phyloP scores from a whole-genome alignment of 2,113 vertebrate species.

The Hypanus sabinus region DNA sequence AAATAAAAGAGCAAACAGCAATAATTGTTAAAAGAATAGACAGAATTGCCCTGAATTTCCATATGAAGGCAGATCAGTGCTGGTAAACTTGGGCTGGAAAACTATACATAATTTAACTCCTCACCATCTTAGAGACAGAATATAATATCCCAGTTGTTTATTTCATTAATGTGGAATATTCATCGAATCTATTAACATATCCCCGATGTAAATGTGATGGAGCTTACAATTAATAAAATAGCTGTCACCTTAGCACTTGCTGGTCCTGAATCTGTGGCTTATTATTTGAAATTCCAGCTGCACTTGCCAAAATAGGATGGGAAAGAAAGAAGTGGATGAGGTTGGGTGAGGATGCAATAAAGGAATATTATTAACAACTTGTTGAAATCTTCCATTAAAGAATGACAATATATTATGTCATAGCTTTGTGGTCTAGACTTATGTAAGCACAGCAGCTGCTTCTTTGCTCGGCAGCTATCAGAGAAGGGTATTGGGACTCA shows the following conservation, averaged over 20 bases:
- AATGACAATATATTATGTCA: background rate
- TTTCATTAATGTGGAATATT: slow-evolving; percentile 9
- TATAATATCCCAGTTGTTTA: background rate
- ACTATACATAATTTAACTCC: background rate
- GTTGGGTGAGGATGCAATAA: background rate
- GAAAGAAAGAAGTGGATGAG: background rate
- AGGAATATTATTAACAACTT: background rate
- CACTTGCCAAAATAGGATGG: background rate
- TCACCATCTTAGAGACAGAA: background rate
- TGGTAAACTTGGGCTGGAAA: background rate
- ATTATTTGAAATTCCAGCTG: background rate
- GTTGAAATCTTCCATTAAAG: background rate
- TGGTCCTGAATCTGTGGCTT: background rate
- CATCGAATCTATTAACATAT: background rate
- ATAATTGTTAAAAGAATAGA: background rate
- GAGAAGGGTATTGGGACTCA: too few relatives aligned
- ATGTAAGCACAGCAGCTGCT: too few relatives aligned
- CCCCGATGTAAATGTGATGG: background rate
- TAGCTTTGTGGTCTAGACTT: background rate
- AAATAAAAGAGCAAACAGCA: background rate
- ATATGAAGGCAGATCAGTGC: background rate
- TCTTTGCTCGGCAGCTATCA: too few relatives aligned
- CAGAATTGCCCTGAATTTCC: background rate
- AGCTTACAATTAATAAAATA: background rate
- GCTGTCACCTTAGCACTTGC: background rate